A percentile compares a stretch with the other conserved stretches of the same genome.
Conservation (phyloP, 2,888 invertebrate species). For the Osedax fenrisi region DNA sequence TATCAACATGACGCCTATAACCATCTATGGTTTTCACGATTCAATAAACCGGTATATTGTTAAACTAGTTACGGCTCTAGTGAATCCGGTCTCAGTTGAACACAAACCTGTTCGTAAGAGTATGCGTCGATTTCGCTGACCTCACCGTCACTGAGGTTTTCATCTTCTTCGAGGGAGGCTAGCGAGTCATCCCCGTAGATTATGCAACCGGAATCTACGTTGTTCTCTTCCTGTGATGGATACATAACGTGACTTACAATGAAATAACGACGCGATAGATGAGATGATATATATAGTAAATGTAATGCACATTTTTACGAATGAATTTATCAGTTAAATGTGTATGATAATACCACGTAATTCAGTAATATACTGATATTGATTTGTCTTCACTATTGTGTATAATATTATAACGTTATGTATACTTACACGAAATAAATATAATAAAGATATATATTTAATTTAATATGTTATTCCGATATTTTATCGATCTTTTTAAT, state of each 20-base stretch:
- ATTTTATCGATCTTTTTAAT: no score
- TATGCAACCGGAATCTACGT: not conserved
- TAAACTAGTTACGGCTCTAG: no score
- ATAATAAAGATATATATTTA: no score
- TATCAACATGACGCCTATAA: no score
- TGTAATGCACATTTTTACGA: not conserved
- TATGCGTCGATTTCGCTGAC: not conserved
- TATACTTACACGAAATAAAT: no score
- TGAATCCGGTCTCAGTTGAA: no score
- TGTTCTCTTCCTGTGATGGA: not conserved
- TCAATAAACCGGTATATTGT: no score
- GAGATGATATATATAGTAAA: not conserved
- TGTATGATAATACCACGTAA: not conserved
- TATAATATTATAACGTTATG: no score
- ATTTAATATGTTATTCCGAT: no score
- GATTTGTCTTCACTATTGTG: not conserved
- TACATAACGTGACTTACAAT: no score
- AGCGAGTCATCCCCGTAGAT: not conserved
- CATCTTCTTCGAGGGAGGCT: not conserved
- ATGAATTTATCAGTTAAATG: not conserved
- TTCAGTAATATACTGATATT: not conserved
- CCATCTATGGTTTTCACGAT: no score
- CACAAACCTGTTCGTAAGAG: not conserved
- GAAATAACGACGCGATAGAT: not conserved
- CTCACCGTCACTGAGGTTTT: not conserved